Conservation (phyloP, 2,888 invertebrate species). For the Pedicia rivosa region DNA sequence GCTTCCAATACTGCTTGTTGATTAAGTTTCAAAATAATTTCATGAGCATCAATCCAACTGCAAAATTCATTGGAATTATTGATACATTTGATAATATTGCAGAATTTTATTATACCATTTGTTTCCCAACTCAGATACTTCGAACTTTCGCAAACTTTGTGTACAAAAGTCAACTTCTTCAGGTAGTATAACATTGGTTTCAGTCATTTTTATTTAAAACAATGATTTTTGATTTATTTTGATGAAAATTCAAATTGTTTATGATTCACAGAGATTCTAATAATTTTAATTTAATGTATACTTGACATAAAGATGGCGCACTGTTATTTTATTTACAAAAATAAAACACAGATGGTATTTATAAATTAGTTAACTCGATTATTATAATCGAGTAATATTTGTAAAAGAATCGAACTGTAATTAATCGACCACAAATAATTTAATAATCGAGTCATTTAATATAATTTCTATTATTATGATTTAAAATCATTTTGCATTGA, state of each 20-base stretch:
- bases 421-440: no score
- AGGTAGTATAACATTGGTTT: conserved; percentile 39
- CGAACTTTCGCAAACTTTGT: conserved; percentile 48
- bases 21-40: conserved; percentile 66
- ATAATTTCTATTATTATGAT: no score
- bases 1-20: conserved; percentile 80
- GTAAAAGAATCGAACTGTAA: no score
- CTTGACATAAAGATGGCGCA: no score
- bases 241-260: background rate
- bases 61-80: background rate
- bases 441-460: no score
- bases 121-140: conserved; percentile 51
- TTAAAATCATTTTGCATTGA: no score
- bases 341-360: no score
- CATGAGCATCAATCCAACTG: conserved; percentile 71
- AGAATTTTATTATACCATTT: conserved; percentile 28
- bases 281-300: no score
- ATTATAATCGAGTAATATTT: no score
- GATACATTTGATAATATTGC: background rate
- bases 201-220: conserved; percentile 31
- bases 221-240: background rate
- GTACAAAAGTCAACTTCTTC: conserved; percentile 63
- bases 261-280: background rate
- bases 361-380: no score
- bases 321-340: no score